Evolutionary conservation across 2,888 invertebrate species (phyloP), one percentile per base, ranked within the genome.

Genomic region (Elaeidobius kamerunicus): DNA sequence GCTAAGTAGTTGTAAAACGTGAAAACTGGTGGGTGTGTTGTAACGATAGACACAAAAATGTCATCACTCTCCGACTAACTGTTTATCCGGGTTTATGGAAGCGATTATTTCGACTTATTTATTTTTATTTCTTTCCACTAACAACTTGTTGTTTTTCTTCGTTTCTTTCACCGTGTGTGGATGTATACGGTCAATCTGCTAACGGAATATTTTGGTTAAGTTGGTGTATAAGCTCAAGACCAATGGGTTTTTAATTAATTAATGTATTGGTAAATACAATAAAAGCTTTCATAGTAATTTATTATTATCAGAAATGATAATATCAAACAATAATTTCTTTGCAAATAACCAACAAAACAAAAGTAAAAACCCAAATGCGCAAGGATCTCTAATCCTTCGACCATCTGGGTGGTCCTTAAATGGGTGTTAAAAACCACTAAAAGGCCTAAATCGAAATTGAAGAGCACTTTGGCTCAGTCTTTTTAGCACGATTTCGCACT

Each of bases 401-500:
- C 42, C 16, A 35, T 52, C 41, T 45, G 52, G 52, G 52, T 52
- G 52, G 52, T 46, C 52, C 11, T 40, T 9, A 14, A 40, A 30
- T 17, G 46, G 45, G 52, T 32, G 51, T 44, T 32, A 51, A 51
- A 43, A 51, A 39, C 36, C n/a, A n/a, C n/a, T n/a, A n/a, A n/a
- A n/a, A n/a, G n/a, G n/a, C n/a, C n/a, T n/a, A n/a, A n/a, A n/a
- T n/a, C 14, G 20, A 14, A 32, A 42, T 23, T 7, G 23, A 28
- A 32, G 41, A 50, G 49, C 36, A 51, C 44, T 51, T 51, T 51
- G 28, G 43, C n/a, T n/a, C 38, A 51, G 39, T 17, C 51, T 52
- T 41, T 52, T 52, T 55, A 49, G 55, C 59, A 59, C 59, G 59
- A 57, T 57, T 59, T 59, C 49, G 57, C 57, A 59, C 59, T 59